These are phyloP conservation scores for Nettapus auritus DNA, from an alignment of 2,113 vertebrate species.

Conservation along the genomic window DNA sequence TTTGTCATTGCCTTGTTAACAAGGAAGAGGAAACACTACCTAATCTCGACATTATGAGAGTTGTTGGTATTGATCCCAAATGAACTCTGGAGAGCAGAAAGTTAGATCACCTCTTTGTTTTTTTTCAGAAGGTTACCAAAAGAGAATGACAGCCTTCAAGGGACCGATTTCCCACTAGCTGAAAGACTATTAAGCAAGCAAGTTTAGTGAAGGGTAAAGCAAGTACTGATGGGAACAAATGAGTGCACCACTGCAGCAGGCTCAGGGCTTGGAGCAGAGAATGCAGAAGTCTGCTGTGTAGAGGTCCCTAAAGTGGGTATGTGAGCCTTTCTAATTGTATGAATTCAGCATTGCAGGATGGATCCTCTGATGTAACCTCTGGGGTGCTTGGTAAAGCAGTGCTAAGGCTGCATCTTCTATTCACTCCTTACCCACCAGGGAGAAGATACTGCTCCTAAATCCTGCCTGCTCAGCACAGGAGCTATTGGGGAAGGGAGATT, in stretches of 20 bases:
- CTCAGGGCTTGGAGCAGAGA: background rate
- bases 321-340: background rate
- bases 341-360: background rate
- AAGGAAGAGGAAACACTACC: slow-evolving; percentile 70
- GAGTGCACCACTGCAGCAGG: slow-evolving; percentile 23
- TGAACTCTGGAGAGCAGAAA: slow-evolving; percentile 73
- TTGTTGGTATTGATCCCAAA: slow-evolving; percentile 76
- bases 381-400: background rate
- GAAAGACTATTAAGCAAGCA: slow-evolving; percentile 74
- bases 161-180: slow-evolving; percentile 74
- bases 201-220: slow-evolving; percentile 76
- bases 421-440: background rate
- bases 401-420: background rate
- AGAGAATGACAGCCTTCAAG: slow-evolving; percentile 76
- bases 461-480: background rate
- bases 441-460: background rate
- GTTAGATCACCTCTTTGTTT: slow-evolving; percentile 74
- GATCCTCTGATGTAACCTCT: background rate
- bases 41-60: slow-evolving; percentile 71
- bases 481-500: background rate
- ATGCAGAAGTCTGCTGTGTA: slow-evolving; percentile 53
- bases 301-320: slow-evolving; percentile 41
- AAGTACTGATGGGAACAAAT: slow-evolving; percentile 44
- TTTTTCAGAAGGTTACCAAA: slow-evolving; percentile 63
- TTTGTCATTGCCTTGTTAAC: slow-evolving; percentile 70